Conservation (phyloP, 2,113 vertebrate species). For the Callospermophilus lateralis region DNA sequence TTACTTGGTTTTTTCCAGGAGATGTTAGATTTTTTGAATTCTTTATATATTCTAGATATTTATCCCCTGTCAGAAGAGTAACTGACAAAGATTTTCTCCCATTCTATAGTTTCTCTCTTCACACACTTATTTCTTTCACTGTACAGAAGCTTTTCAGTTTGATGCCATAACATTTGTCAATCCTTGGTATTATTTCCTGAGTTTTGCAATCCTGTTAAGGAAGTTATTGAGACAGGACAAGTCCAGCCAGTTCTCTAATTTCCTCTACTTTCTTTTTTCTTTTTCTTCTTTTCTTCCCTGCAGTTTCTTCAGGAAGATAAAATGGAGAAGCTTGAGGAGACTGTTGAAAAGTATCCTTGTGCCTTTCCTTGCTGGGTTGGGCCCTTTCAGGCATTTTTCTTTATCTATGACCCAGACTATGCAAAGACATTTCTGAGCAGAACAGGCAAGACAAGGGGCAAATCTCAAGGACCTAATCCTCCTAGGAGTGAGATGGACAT, state of each 20-base stretch:
- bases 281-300: background rate
- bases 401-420: constrained; percentile 91
- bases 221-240: background rate
- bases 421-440: constrained; percentile 88
- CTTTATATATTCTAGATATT: background rate
- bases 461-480: background rate
- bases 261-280: background rate
- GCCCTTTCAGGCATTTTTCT: constrained; percentile 85
- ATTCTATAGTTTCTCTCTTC: background rate
- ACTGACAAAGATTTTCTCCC: background rate
- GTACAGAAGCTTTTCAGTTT: too few relatives aligned
- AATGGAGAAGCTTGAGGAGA: constrained; percentile 79
- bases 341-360: constrained; percentile 84
- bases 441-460: constrained; percentile 86
- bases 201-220: too few relatives aligned
- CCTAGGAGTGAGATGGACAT: background rate
- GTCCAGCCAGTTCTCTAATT: constrained; percentile 7
- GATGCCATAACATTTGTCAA: too few relatives aligned
- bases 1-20: background rate
- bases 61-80: background rate
- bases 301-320: constrained; percentile 88
- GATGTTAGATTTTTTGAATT: background rate
- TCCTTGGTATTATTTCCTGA: too few relatives aligned
- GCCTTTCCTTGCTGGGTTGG: constrained; percentile 89
- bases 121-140: too few relatives aligned